Evolutionary conservation across 1,140 invertebrate species (phyloP).

Genomic region (Drosophila novamexicana): DNA sequence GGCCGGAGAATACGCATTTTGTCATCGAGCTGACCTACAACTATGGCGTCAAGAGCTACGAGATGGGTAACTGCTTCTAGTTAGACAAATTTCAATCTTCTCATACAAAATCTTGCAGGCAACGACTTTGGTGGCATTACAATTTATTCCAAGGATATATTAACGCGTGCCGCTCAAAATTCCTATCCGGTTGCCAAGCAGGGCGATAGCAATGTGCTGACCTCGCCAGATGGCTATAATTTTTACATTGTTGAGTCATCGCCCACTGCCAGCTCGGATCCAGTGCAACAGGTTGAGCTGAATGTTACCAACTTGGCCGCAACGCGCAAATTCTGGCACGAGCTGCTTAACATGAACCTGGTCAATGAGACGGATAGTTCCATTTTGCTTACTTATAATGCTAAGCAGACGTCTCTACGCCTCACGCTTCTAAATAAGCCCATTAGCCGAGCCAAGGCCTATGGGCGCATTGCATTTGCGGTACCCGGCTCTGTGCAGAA

Average conservation of each 20-base stretch:
- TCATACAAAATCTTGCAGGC: constrained; percentile 79
- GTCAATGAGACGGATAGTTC: constrained; percentile 86
- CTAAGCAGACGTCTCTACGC: constrained; percentile 89
- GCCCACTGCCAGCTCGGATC: constrained; percentile 89
- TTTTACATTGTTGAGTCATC: constrained; percentile 91
- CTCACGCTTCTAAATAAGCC: constrained; percentile 87
- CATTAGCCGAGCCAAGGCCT: constrained; percentile 95
- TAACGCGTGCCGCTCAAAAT: constrained; percentile 89
- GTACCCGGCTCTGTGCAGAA: constrained; percentile 91
- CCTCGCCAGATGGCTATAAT: constrained; percentile 95
- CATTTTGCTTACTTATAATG: constrained; percentile 89
- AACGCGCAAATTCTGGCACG: constrained; percentile 93
- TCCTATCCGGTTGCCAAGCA: constrained; percentile 83
- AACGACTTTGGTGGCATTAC: constrained; percentile 97
- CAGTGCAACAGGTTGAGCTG: constrained; percentile 92
- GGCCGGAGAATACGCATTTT: constrained; percentile 97
- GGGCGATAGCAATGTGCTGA: constrained; percentile 75
- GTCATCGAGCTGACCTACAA: constrained; percentile 99
- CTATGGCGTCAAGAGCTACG: constrained; percentile 95
- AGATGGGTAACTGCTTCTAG: constrained; percentile 84
- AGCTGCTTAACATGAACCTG: constrained; percentile 90
- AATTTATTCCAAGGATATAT: constrained; percentile 90
- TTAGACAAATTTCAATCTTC: background rate
- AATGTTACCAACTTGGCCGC: constrained; percentile 91
- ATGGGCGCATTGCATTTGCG: constrained; percentile 97